Conservation (phyloP, 1,140 invertebrate species). For the Trichonephila clavata region DNA sequence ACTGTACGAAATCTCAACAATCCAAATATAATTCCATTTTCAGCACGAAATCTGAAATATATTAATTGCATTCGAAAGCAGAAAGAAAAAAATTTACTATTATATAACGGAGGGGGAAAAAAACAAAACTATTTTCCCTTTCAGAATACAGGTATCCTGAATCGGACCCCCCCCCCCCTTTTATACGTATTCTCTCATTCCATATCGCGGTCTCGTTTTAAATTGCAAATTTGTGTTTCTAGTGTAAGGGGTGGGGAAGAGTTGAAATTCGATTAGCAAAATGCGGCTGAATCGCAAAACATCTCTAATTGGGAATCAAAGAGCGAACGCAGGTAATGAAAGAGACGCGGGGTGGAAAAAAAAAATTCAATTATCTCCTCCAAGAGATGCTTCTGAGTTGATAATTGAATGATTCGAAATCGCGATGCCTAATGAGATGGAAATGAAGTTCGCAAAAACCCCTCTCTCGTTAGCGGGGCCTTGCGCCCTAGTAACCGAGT, state of each 20-base stretch:
- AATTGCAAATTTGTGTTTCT: conserved; percentile 36
- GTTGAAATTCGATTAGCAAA: conserved; percentile 8
- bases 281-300: conserved; percentile 35
- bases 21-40: background rate
- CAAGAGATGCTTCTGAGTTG: background rate
- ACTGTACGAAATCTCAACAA: background rate
- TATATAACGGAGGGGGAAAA: no score
- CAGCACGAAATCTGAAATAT: background rate
- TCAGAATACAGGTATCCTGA: no score
- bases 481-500: conserved; percentile 35
- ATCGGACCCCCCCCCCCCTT: background rate
- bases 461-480: background rate
- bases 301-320: conserved; percentile 72
- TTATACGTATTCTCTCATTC: background rate
- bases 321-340: conserved; percentile 21
- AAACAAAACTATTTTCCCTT: no score
- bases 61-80: no score
- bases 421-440: conserved; percentile 69
- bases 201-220: conserved; percentile 24
- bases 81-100: no score
- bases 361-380: conserved; percentile 68
- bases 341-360: background rate
- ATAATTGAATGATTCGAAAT: conserved; percentile 72
- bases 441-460: conserved; percentile 65
- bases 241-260: background rate